Conservation (phyloP, 2,797 vertebrate species). For the Pseudochaenichthys georgianus region DNA sequence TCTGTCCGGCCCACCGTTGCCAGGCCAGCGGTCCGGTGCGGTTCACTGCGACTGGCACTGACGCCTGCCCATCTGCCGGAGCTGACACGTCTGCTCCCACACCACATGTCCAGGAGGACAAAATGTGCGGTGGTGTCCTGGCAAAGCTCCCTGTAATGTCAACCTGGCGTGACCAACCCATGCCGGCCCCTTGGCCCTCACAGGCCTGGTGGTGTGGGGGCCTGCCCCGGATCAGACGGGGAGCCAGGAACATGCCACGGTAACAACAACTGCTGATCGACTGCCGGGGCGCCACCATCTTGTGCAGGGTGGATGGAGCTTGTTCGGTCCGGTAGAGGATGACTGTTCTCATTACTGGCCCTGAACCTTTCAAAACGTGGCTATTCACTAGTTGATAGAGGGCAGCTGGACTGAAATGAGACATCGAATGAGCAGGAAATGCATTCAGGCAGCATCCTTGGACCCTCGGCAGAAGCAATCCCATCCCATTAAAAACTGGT, state of each 20-base stretch:
- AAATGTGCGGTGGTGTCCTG: conserved; percentile 79
- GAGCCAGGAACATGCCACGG: conserved; percentile 80
- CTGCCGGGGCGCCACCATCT: conserved; percentile 77
- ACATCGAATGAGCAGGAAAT: conserved; percentile 35
- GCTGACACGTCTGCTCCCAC: conserved; percentile 78
- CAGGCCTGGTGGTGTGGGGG: conserved; percentile 64
- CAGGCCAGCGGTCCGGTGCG: conserved; percentile 79
- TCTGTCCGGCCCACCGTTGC: conserved; percentile 70
- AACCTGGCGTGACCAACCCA: conserved; percentile 78
- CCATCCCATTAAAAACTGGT: conserved; percentile 36
- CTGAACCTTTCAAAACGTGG: conserved; percentile 56
- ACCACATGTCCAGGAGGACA: conserved; percentile 80
- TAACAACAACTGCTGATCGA: conserved; percentile 77
- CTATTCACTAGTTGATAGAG: conserved; percentile 44
- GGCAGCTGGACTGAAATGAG: conserved; percentile 55
- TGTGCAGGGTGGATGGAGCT: conserved; percentile 71
- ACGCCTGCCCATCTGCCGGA: conserved; percentile 84
- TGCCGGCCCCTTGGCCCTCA: conserved; percentile 63
- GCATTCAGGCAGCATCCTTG: conserved; percentile 19
- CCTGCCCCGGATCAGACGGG: conserved; percentile 69
- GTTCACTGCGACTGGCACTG: conserved; percentile 78
- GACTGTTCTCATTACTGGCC: conserved; percentile 64
- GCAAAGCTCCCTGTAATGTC: conserved; percentile 83
- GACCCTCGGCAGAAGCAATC: conserved; percentile 20
- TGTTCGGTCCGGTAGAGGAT: conserved; percentile 64